Percentiles rank a stretch among this genome's conserved stretches.
These are phyloP conservation scores for Terrapene triunguis DNA, from an alignment of 2,113 vertebrate species.

Conservation along the genomic window DNA sequence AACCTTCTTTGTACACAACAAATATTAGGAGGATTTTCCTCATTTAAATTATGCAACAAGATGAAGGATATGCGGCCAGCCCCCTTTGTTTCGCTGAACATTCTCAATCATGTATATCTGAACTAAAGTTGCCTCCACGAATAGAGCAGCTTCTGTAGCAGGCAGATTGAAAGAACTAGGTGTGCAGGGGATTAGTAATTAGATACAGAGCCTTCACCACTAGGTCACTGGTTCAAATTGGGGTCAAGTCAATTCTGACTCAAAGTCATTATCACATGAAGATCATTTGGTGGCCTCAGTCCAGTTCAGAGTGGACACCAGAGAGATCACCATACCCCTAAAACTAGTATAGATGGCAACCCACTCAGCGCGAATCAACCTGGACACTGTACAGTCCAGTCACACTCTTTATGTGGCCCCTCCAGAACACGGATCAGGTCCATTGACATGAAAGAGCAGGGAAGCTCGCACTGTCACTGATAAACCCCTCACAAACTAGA, in stretches of 20 bases:
- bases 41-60: neutral
- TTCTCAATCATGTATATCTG: conserved; percentile 43
- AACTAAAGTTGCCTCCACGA: conserved; percentile 13
- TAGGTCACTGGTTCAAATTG: conserved; percentile 51
- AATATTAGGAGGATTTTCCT: neutral
- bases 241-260: conserved; percentile 52
- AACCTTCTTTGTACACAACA: neutral
- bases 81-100: neutral
- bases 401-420: neutral
- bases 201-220: conserved; percentile 22
- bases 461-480: neutral
- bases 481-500: fast-evolving
- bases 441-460: neutral
- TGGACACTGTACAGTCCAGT: neutral
- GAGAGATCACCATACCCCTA: neutral
- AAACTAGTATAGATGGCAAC: neutral
- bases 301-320: neutral
- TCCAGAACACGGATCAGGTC: fast-evolving
- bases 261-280: neutral
- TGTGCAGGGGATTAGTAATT: conserved; percentile 33
- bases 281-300: neutral
- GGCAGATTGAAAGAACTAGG: conserved; percentile 47
- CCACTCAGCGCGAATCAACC: fast-evolving
- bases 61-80: neutral
- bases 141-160: conserved; percentile 36